phyloP scores from a whole-genome alignment of 2,888 invertebrate species.

The Epistrophe eligans region DNA sequence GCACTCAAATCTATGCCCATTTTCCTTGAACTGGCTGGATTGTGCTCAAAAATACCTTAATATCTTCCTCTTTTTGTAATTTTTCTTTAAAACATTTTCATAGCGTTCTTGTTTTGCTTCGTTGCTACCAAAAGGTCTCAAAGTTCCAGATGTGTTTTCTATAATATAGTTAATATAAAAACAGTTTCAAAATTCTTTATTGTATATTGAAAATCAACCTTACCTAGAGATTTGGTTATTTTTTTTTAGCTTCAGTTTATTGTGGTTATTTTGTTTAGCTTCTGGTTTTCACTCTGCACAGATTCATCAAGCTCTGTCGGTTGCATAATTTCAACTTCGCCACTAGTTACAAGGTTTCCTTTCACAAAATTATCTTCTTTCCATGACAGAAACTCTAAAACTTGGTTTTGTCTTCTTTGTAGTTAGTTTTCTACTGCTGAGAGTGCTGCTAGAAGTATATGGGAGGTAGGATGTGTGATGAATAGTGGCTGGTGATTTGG shows the following conservation, averaged over 20 bases:
- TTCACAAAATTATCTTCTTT: slow-evolving; percentile 80
- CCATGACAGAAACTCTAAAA: slow-evolving; percentile 78
- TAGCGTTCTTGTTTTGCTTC: slow-evolving; percentile 90
- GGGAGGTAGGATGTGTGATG: too few species aligned
- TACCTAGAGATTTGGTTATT: too few species aligned
- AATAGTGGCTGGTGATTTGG: too few species aligned
- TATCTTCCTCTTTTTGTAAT: slow-evolving; percentile 84
- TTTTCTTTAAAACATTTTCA: slow-evolving; percentile 87
- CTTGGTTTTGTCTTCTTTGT: too few species aligned
- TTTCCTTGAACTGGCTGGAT: slow-evolving; percentile 84
- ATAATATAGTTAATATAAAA: too few species aligned
- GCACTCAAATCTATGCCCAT: slow-evolving; percentile 92
- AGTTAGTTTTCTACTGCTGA: too few species aligned
- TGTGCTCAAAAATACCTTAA: slow-evolving; percentile 80
- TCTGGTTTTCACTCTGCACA: slow-evolving; percentile 76
- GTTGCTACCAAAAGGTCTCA: slow-evolving; percentile 90
- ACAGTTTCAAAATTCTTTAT: too few species aligned
- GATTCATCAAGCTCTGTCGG: slow-evolving; percentile 39
- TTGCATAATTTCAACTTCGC: slow-evolving; percentile 77
- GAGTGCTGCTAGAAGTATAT: too few species aligned
- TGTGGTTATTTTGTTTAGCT: too few species aligned
- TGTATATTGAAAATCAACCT: too few species aligned
- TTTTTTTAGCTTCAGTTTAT: slow-evolving; percentile 77
- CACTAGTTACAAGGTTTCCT: slow-evolving; percentile 78
- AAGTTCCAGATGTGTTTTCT: too few species aligned